Conservation (phyloP, 2,888 invertebrate species). For the Pantelozetes paolii region DNA sequence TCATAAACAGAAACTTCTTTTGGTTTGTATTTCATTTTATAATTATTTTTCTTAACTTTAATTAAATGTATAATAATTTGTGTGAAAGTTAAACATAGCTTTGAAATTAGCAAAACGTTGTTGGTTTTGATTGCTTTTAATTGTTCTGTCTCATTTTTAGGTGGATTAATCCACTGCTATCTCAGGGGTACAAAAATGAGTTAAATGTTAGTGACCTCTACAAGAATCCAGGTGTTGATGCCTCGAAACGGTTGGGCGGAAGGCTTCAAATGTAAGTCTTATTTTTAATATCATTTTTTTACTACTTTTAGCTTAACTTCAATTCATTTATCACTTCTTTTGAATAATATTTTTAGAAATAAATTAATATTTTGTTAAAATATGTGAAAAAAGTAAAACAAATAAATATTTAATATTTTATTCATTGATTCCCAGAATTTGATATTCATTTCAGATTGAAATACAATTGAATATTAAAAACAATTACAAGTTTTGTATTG, state of each 20-base stretch:
- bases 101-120: background rate
- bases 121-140: background rate
- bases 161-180: conserved; percentile 40
- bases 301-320: background rate
- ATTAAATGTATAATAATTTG: background rate
- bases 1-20: conserved; percentile 39
- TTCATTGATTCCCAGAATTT: too few species aligned
- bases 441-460: too few species aligned
- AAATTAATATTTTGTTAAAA: too few species aligned
- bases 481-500: too few species aligned
- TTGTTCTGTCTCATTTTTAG: conserved; percentile 9
- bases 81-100: background rate
- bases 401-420: too few species aligned
- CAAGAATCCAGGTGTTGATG: conserved; percentile 41
- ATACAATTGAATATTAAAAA: too few species aligned
- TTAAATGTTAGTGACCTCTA: conserved; percentile 40
- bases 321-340: too few species aligned
- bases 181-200: conserved; percentile 34
- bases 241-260: conserved; percentile 36
- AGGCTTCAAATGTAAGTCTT: conserved; percentile 41
- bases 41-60: background rate
- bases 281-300: conserved; percentile 20
- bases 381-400: too few species aligned
- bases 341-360: too few species aligned
- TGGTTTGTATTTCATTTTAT: conserved; percentile 29